Base-by-base conservation (phyloP, 2,797 vertebrate species). In the Lerista edwardsae region DNA sequence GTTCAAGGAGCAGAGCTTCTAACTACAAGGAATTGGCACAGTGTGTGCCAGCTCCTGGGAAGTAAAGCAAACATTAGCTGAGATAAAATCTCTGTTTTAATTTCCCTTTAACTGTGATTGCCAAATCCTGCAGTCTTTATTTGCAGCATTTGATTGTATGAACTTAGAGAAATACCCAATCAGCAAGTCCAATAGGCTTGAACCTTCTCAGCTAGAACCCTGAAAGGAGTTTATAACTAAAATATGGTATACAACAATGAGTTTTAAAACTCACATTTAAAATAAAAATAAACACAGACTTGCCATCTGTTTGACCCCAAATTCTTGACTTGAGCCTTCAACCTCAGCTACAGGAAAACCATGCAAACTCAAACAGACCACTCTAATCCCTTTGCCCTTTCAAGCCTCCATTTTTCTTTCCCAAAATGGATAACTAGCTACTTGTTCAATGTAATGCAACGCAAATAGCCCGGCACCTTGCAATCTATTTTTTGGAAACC, bases 361-460 rank as follows among this genome's bases (percentile, higher is more conserved):
- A 41, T 15, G 19, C 17, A 74, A 74, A n/a, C 51, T 3, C 72
- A 55, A 51, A 47, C 29, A 44, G 39, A 8, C 17, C 44, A 14
- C 8, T 64, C 3, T 29, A 72, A 57, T 1, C 23, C 19, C 10
- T 44, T 12, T 9, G 3, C 44, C 59, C 29, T 39, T 62, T 41
- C 6, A 78, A 6, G 11, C 27, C 11, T 6, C 59, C 9, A 47
- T 79, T 41, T 87, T 87, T 84, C 86, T 59, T 87, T 68, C 62
- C 90, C 91, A 86, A 64, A 89, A 91, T 69, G 41, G 80, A 88
- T 87, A 91, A 87, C 92, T 92, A 91, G 92, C 93, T 91, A 90
- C 21, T 3, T 0, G 81, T 79, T 75, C 34, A 77, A 25, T 34
- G n/a, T 64, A 51, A 55, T 25, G 64, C 89, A 89, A 77, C 14